These are phyloP conservation scores for Motacilla tschutschensis DNA, from an alignment of 2,113 vertebrate genomes.

Conservation along the genomic window DNA sequence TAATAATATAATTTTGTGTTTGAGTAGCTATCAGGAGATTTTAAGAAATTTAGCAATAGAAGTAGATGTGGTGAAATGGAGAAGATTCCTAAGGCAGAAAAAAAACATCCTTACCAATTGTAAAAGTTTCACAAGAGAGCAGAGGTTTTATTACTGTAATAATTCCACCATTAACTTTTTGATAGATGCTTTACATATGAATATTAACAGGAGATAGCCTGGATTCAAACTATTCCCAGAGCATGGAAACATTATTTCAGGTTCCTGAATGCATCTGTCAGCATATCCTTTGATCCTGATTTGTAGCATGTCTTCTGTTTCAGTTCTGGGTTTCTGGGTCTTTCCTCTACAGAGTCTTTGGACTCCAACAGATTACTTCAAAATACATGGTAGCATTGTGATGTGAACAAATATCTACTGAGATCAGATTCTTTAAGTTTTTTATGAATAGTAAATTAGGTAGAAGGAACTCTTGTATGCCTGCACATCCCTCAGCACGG, in stretches of 20 bases:
- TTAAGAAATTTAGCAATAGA: not conserved
- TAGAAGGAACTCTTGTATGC: not conserved
- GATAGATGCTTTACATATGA: not conserved
- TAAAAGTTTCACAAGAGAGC: not conserved
- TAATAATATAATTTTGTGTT: not conserved
- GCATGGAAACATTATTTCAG: not conserved
- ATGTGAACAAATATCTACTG: slow-evolving; percentile 37
- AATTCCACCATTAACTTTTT: not conserved
- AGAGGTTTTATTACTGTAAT: not conserved
- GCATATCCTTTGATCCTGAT: not conserved
- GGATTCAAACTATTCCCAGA: not conserved
- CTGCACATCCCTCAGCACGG: slow-evolving; percentile 1
- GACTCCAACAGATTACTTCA: slow-evolving; percentile 20
- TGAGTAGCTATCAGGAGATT: not conserved
- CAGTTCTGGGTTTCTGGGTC: not conserved
- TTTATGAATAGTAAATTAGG: slow-evolving; percentile 45
- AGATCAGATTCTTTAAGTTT: slow-evolving; percentile 35
- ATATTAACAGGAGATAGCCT: not conserved
- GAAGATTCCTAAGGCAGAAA: not conserved
- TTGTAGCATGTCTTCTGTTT: not conserved
- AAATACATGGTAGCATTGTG: slow-evolving; percentile 21
- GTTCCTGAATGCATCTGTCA: not conserved
- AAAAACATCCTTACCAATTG: not conserved
- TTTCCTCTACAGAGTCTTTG: not conserved
- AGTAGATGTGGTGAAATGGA: not conserved